Evolutionary conservation across 2,113 vertebrate genomes (phyloP), one percentile per base, ranked within the genome.

Genomic region (Pseudorectes ferrugineus): DNA sequence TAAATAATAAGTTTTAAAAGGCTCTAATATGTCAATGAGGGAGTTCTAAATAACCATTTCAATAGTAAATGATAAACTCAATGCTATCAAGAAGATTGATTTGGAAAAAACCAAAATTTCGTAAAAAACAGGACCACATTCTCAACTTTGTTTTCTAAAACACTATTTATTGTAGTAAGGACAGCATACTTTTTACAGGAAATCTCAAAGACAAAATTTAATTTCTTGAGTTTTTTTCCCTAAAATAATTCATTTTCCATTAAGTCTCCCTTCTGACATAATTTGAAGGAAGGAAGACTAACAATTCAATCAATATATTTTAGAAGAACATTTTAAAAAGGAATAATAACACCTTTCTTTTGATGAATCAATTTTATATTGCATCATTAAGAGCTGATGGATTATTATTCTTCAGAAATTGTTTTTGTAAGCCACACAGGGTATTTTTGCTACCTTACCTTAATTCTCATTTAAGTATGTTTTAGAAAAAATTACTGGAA

Each of bases 341-440:
- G 46, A 57, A 48, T 11, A 48, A n/a, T 19, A 65, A 11, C 11
- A n/a, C 3, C 1, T 42, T 40, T 46, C 10, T 49, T 66, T 76
- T 8, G 2, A 48, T 38, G 0, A 23, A 49, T 45, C 9, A 14
- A 42, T 72, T 87, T 66, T 35, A 38, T 35, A 84, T 45, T 67
- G 13, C 15, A 36, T 26, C 3, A 68, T 36, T 45, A 63, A 26
- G 9, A 73, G 8, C 2, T 71, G 15, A 33, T 21, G 35, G 3
- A 59, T 54, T 49, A 42, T 46, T 71, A 22, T 52, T 71, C 16
- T 48, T 86, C 35, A 63, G 24, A 89, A 89, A 52, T 8, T 48
- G 10, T 7, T 57, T 89, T 83, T 52, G 3, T 57, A 76, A 71
- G 51, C 2, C 26, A 31, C 0, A 0, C 11, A 57, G 2, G 3